phyloP scores from a whole-genome alignment of 2,888 invertebrate species.

The Hydropsyche betteni region DNA sequence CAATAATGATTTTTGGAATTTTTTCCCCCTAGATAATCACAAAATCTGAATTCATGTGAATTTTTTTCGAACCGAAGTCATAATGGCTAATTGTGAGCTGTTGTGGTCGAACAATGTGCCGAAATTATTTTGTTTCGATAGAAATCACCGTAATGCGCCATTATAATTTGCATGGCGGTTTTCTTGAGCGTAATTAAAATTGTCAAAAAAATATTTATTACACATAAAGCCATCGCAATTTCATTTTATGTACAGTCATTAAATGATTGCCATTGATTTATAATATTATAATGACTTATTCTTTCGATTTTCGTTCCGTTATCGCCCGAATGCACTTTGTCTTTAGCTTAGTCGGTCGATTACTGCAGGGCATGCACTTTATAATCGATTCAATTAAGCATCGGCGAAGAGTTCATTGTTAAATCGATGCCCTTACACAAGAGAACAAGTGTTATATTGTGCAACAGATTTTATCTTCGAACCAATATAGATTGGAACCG shows the following conservation, averaged over 20 bases:
- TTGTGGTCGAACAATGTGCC: slow-evolving; percentile 7
- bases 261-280: no score
- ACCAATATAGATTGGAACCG: slow-evolving; percentile 8
- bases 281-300: no score
- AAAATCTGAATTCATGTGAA: not conserved
- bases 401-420: slow-evolving; percentile 41
- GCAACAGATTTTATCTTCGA: slow-evolving; percentile 36
- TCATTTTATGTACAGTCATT: no score
- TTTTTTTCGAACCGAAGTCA: slow-evolving; percentile 7
- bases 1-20: not conserved
- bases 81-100: slow-evolving; percentile 17
- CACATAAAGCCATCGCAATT: no score
- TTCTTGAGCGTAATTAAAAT: not conserved
- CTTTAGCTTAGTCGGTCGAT: slow-evolving; percentile 20
- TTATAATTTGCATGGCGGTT: slow-evolving; percentile 13
- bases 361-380: slow-evolving; percentile 39
- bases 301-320: no score
- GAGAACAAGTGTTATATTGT: slow-evolving; percentile 42
- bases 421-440: slow-evolving; percentile 32
- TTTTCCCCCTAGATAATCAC: not conserved
- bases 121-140: slow-evolving; percentile 18
- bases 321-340: slow-evolving; percentile 29
- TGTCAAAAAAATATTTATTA: no score
- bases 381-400: slow-evolving; percentile 46
- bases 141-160: slow-evolving; percentile 6